Evolutionary conservation across 2,797 vertebrate genomes (phyloP).

Genomic region (Channa striata): DNA sequence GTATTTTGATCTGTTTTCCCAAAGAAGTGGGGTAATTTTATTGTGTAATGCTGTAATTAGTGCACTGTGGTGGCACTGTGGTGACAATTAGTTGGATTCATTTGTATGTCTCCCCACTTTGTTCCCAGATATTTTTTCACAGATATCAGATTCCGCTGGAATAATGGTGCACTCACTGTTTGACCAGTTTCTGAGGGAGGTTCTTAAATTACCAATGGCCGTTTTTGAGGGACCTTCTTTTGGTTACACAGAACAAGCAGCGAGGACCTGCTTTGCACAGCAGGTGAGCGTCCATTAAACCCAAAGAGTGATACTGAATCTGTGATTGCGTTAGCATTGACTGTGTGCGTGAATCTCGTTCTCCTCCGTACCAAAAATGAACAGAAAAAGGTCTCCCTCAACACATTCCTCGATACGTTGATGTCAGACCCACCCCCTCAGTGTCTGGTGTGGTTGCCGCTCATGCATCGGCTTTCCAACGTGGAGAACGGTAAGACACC

Average conservation of each 20-base stretch:
- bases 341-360: conserved; percentile 29
- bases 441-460: conserved; percentile 98
- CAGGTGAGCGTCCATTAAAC: conserved; percentile 84
- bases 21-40: conserved; percentile 75
- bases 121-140: conserved; percentile 95
- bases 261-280: conserved; percentile 92
- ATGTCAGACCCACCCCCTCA: conserved; percentile 99
- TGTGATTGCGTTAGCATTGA: conserved; percentile 22
- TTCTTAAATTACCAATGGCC: conserved; percentile 94
- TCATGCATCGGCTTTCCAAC: conserved; percentile 97
- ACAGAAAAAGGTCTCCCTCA: conserved; percentile 98
- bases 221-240: conserved; percentile 99
- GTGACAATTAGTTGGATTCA: conserved; percentile 73
- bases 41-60: conserved; percentile 76
- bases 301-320: not conserved
- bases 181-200: conserved; percentile 94
- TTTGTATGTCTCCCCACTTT: conserved; percentile 45
- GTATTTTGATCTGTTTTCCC: conserved; percentile 77
- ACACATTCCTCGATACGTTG: conserved; percentile 95
- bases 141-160: conserved; percentile 94
- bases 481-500: conserved; percentile 93
- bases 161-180: conserved; percentile 94
- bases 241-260: conserved; percentile 95
- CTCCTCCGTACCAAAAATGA: conserved; percentile 28
- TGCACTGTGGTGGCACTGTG: conserved; percentile 64